Percentiles rank a stretch among this genome's conserved stretches.
These are phyloP conservation scores for Paramormyrops hopkinsi DNA, from an alignment of 2,797 vertebrate species.

Conservation along the genomic window DNA sequence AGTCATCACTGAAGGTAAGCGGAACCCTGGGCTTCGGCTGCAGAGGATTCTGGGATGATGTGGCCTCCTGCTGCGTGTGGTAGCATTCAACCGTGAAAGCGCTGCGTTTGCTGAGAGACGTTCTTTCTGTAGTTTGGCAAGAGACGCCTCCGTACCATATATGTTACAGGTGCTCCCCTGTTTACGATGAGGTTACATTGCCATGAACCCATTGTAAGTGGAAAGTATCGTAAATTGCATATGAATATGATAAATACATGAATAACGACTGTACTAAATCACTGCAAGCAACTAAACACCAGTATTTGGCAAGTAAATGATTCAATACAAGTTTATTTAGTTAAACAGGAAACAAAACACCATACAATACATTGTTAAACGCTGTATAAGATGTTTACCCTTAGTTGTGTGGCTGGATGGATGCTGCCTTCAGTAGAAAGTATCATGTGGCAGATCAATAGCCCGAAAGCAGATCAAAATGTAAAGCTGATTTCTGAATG, in stretches of 20 bases:
- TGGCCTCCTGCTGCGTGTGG: not conserved
- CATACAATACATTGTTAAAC: not conserved
- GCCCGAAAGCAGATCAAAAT: not conserved
- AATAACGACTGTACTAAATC: not conserved
- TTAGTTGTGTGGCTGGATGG: not conserved
- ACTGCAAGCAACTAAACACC: not conserved
- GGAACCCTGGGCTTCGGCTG: not conserved
- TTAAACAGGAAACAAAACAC: not conserved
- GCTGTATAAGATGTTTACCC: not conserved
- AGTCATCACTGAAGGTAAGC: conserved; percentile 68
- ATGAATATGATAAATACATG: not conserved
- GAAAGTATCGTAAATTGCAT: not conserved
- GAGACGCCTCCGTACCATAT: not conserved
- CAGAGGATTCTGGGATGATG: not conserved
- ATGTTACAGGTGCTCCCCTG: not conserved
- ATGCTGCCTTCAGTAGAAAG: not conserved
- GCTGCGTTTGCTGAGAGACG: not conserved
- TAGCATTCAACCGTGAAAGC: not conserved
- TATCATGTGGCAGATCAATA: not conserved
- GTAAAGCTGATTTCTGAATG: not conserved
- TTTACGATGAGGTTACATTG: not conserved
- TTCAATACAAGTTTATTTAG: not conserved
- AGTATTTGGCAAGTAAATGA: not conserved
- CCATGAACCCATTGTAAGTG: not conserved
- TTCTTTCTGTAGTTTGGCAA: not conserved